Percentiles rank a stretch among this genome's conserved stretches.
Evolutionary conservation across 2,797 vertebrate species (phyloP).

Genomic region (Odontamblyopus rebecca): DNA sequence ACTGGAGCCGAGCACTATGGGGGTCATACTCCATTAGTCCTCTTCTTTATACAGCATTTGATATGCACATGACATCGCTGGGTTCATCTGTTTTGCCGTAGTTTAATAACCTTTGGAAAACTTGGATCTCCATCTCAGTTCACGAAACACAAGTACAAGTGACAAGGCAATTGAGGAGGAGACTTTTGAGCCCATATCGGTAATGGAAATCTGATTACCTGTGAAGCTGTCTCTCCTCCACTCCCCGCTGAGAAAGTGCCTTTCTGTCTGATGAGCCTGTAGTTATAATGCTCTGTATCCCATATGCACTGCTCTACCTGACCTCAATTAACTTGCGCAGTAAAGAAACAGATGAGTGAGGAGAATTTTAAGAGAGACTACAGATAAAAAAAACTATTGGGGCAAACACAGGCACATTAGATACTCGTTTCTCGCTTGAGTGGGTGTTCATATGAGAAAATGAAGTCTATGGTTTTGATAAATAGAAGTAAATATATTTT

Average conservation of each 20-base stretch:
- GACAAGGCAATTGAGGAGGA: slow-evolving; percentile 47
- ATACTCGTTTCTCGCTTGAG: not conserved
- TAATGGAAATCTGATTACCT: slow-evolving; percentile 60
- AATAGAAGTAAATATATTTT: no score
- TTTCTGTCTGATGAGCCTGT: slow-evolving; percentile 40
- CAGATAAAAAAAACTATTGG: not conserved
- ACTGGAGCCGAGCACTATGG: no score
- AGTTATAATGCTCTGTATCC: slow-evolving; percentile 36
- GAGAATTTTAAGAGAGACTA: slow-evolving; percentile 25
- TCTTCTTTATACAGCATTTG: slow-evolving; percentile 7
- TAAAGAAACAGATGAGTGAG: slow-evolving; percentile 33
- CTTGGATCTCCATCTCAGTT: slow-evolving; percentile 24
- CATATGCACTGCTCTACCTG: slow-evolving; percentile 35
- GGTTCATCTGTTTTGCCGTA: slow-evolving; percentile 34
- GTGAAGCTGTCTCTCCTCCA: slow-evolving; percentile 31
- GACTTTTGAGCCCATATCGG: slow-evolving; percentile 42
- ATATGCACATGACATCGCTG: slow-evolving; percentile 5
- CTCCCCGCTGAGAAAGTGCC: slow-evolving; percentile 30
- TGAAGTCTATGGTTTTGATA: not conserved
- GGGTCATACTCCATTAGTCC: slow-evolving; percentile 1
- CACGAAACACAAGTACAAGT: slow-evolving; percentile 17
- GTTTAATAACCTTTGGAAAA: slow-evolving; percentile 18
- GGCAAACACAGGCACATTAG: not conserved
- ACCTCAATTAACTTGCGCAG: slow-evolving; percentile 60
- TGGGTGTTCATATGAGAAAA: slow-evolving; percentile 8